Base-by-base conservation (phyloP, 2,797 vertebrate genomes). In the Pachyuromys duprasi region DNA sequence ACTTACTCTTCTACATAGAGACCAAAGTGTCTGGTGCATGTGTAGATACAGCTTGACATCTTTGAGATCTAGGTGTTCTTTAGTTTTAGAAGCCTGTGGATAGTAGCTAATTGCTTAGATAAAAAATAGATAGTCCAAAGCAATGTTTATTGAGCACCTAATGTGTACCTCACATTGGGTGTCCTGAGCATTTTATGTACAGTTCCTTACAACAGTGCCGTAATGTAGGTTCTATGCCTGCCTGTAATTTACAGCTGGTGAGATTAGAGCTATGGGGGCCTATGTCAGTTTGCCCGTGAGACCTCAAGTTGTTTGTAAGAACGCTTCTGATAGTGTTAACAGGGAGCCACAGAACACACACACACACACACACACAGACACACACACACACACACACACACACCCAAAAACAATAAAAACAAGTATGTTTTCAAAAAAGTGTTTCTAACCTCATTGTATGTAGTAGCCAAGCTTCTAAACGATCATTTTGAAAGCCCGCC, bases 181-280 rank as follows among this genome's bases (percentile, higher is more conserved):
- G 72, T 42, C 76, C 83, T 88, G 75, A 90, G 33, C 86, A 84
- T 96, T 92, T 95, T 93, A 75, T 49, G 63, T 69, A 9, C n/a
- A 13, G 81, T 91, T 93, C 72, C 76, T 88, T 2, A 1, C 62
- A 84, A 15, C 13, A 82, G 11, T 24, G 86, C 36, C 42, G 0
- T 87, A 80, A 78, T 88, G 18, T 65, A 67, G 15, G 60, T 81
- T n/a, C 33, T 88, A 0, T 70, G 75, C 88, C 83, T 83, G 31
- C 65, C 17, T 96, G 12, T 60, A 33, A 84, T 88, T 95, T 91
- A 28, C 63, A 89, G 28, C 72, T 91, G 53, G 76, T 53, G 82
- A 89, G 39, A 82, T 39, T 86, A 22, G 88, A 86, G 57, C 78
- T 89, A 33, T 87, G 70, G 60, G 53, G 36, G 24, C 42, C 92